Evolutionary conservation across 2,888 invertebrate genomes (phyloP).

Genomic region (Plutella xylostella): DNA sequence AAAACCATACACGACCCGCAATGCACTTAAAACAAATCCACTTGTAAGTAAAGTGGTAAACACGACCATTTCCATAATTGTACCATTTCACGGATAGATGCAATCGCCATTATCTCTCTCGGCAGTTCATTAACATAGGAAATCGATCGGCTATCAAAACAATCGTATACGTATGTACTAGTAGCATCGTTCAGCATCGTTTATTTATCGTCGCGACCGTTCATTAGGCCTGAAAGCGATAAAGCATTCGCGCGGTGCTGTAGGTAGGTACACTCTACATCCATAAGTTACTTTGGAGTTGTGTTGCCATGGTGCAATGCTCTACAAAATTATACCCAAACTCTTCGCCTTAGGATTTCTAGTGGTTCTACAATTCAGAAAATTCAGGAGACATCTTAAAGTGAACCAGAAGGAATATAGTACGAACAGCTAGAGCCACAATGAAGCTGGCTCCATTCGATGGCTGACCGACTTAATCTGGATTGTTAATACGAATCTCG

Average conservation of each 20-base stretch:
- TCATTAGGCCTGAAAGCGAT: slow-evolving; percentile 45
- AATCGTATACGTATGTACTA: slow-evolving; percentile 9
- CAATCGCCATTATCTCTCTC: not conserved
- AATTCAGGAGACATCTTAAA: no score
- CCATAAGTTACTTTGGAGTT: no score
- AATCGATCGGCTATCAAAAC: not conserved
- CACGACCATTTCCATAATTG: slow-evolving; percentile 2
- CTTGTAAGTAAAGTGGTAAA: not conserved
- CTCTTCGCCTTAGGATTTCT: no score
- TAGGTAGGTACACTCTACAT: no score
- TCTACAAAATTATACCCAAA: no score
- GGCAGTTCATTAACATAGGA: not conserved
- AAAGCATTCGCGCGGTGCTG: slow-evolving; percentile 26
- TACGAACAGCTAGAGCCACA: slow-evolving; percentile 25
- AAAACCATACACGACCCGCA: not conserved
- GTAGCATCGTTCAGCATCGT: slow-evolving; percentile 21
- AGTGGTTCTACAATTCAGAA: no score
- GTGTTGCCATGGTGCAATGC: no score
- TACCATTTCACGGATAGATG: slow-evolving; percentile 1
- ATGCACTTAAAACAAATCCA: not conserved
- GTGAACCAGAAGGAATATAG: no score
- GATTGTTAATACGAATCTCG: slow-evolving; percentile 52
- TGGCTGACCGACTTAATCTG: slow-evolving; percentile 45
- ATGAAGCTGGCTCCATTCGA: slow-evolving; percentile 21
- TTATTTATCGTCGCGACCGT: slow-evolving; percentile 26